Conservation (phyloP, 1,140 invertebrate genomes). For the Atta cephalotes region DNA sequence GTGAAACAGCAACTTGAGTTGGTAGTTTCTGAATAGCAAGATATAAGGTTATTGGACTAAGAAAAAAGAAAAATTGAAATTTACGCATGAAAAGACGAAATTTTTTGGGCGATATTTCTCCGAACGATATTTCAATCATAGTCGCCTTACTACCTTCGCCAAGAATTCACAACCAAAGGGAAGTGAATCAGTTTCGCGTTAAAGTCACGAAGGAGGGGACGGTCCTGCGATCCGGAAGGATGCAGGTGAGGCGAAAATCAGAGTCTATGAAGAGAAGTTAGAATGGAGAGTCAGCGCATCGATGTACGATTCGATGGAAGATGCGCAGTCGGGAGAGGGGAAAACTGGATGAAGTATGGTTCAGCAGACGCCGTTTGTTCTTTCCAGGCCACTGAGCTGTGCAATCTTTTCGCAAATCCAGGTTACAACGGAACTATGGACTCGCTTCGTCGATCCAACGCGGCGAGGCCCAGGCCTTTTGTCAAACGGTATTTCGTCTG, state of each 20-base stretch:
- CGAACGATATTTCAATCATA: constrained; percentile 42
- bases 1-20: background rate
- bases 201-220: constrained; percentile 27
- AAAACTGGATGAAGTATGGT: constrained; percentile 82
- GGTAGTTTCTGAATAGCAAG: background rate
- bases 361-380: constrained; percentile 85
- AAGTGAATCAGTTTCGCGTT: constrained; percentile 61
- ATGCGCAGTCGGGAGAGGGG: constrained; percentile 25
- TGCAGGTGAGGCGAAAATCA: constrained; percentile 70
- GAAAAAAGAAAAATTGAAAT: background rate
- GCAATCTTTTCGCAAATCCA: constrained; percentile 86
- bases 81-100: background rate
- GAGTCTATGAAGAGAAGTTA: constrained; percentile 40
- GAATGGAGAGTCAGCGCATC: constrained; percentile 28
- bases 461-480: constrained; percentile 52
- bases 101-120: background rate
- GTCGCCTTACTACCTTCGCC: background rate
- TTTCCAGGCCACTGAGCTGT: constrained; percentile 84
- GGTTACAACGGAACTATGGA: constrained; percentile 81
- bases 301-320: constrained; percentile 45
- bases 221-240: constrained; percentile 49
- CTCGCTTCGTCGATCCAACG: constrained; percentile 70
- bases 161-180: constrained; percentile 6
- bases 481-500: constrained; percentile 66
- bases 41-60: background rate